Base-by-base conservation (phyloP, 2,888 invertebrate genomes). In the Meandrusa payeni region DNA sequence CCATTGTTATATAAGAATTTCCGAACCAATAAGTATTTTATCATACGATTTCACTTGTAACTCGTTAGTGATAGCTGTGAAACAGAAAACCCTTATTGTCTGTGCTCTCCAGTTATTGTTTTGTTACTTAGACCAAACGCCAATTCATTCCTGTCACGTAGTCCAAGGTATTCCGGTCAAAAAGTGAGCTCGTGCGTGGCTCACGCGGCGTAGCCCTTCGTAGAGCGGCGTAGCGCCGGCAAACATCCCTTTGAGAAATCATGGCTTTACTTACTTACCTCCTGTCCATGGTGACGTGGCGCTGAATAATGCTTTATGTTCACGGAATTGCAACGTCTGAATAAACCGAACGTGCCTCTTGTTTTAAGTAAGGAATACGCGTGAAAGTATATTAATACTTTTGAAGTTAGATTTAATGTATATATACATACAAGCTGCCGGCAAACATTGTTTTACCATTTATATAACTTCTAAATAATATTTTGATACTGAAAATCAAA, bases 241-340 rank as follows among this genome's bases (percentile, higher is more conserved):
- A 76, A 73, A 78, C 80, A 77, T 78, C 73, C 83, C 83, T 81
- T 74, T 76, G 82, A 80, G 82, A 82, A 83, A 83, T 83, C 83
- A 82, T 77, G 69, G 69, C 65, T 69, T 76, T 74, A 74, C 73
- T 74, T 67, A 68, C 60, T 53, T 64, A 54, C 67, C 64, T 64
- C 64, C 61, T 60, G 59, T 57, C 52, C 48, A 46, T 46, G 50
- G 38, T 46, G 55, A 47, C 52, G 57, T 49, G 54, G 47, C 53
- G 51, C 50, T 61, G 63, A 64, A 62, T 68, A 64, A 63, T 62
- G 55, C 58, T 61, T 58, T 57, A 12, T 55, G 44, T 50, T 46
- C 37, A 48, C 47, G 15, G 28, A 34, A 41, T 48, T 51, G 41
- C 50, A 47, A 54, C 49, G 54, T 54, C 53, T 43, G 62, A 62